Base-by-base conservation (phyloP, 2,888 invertebrate genomes). In the Nymphalis urticae region DNA sequence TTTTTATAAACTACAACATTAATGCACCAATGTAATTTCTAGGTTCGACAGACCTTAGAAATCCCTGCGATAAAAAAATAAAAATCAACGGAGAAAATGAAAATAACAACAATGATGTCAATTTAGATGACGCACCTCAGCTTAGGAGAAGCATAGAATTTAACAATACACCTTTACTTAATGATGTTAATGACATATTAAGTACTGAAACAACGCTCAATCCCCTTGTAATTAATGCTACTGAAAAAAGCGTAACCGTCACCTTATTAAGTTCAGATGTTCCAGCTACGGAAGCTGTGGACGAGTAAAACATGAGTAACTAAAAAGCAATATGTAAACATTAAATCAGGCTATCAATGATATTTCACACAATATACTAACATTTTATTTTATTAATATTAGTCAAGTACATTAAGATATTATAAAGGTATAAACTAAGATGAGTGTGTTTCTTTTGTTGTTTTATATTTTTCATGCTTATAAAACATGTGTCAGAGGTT, bases 11-110 rank as follows among this genome's bases (percentile, higher is more conserved):
- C 16, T 53, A 21, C 16, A 10, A 21, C 4, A 53, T 16, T 0
- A 5, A 13, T 42, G 13, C 4, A 42, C 13, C 4, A 4, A 13
- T 16, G 16, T 16, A 16, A 1, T 6, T 69, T 69, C 24, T 56
- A 72, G 72, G 72, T 51, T 50, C 62, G 13, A 7, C 60, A 48
- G 54, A 48, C 16, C 17, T 64, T 1, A 67, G 60, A 42, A 54
- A 56, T 48, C 60, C 53, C 1, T 73, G 73, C 60, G 54, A 64
- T 17, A 68, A 64, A 27, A 64, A 63, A 63, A n/a, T 17, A 8
- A 47, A 50, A 51, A 62, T 62, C 24, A 61, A 51, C 21, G 69
- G 53, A 24, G 62, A 60, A 32, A 17, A 17, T 27, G 60, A 65
- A 53, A 47, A 61, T 47, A 47, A 19, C n/a, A 48, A 27, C 21